Conservation (phyloP, 2,888 invertebrate species). For the Catonia carolina region DNA sequence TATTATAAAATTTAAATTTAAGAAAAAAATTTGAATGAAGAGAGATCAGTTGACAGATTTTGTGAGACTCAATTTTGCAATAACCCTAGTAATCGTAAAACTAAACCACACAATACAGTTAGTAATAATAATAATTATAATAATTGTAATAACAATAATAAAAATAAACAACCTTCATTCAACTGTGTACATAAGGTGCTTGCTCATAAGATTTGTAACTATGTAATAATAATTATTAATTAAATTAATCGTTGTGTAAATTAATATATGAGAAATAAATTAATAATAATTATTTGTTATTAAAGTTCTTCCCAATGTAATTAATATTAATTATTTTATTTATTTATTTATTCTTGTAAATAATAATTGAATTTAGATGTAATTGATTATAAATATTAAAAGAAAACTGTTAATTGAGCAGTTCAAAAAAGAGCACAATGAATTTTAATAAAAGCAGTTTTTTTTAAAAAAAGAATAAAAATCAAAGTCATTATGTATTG, state of each 20-base stretch:
- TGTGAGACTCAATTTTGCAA: slow-evolving; percentile 16
- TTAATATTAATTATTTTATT: no score
- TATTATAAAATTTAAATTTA: background rate
- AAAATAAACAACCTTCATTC: no score
- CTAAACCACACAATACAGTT: background rate
- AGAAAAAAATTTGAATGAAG: slow-evolving; percentile 2
- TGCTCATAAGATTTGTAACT: background rate
- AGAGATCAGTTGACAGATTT: background rate
- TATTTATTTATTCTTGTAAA: slow-evolving; percentile 12
- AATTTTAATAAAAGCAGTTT: slow-evolving; percentile 8
- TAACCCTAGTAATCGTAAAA: slow-evolving; percentile 12
- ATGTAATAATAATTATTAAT: background rate
- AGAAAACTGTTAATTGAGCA: background rate
- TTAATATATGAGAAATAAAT: background rate
- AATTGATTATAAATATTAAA: no score
- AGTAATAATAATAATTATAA: no score
- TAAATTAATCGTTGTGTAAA: background rate
- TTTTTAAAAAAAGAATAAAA: no score
- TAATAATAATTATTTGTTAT: slow-evolving; percentile 5
- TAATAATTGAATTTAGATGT: no score
- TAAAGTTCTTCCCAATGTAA: slow-evolving; percentile 16
- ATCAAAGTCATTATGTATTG: slow-evolving; percentile 15
- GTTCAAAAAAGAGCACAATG: slow-evolving; percentile 1
- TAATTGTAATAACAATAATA: no score
- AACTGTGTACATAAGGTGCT: background rate